phyloP scores from a whole-genome alignment of 2,113 vertebrate species.

The Apteryx owenii region DNA sequence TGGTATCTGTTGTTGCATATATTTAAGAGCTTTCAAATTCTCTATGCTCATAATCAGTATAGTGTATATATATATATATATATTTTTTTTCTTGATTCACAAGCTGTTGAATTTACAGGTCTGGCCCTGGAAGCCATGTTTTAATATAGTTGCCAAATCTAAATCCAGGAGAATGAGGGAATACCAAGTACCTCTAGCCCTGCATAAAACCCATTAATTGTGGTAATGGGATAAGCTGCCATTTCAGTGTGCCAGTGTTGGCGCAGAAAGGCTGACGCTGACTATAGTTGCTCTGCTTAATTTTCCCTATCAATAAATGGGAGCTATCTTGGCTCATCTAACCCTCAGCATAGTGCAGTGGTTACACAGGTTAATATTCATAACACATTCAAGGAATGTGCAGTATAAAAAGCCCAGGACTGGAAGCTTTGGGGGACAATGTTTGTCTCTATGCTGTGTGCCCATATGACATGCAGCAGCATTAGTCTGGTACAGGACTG shows the following conservation, averaged over 20 bases:
- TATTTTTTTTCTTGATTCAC: background rate
- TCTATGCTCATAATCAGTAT: background rate
- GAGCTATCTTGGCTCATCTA: background rate
- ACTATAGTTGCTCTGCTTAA: background rate
- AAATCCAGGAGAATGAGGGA: background rate
- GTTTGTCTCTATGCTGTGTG: background rate
- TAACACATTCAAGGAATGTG: background rate
- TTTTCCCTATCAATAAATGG: background rate
- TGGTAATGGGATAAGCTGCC: background rate
- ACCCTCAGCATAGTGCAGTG: background rate
- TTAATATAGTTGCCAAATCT: background rate
- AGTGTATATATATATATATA: background rate
- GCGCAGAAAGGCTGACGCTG: background rate
- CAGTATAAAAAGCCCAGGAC: background rate
- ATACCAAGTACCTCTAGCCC: background rate
- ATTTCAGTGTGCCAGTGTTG: background rate
- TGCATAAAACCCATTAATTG: fast-evolving
- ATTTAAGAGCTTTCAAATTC: background rate
- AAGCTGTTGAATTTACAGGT: background rate
- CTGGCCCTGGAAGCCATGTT: background rate
- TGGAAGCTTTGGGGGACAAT: background rate
- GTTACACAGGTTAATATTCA: background rate
- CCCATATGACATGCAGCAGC: background rate
- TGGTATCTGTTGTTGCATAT: background rate
- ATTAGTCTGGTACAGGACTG: background rate